Conservation (phyloP, 2,797 vertebrate species). For the Bryconaethiops microstoma region DNA sequence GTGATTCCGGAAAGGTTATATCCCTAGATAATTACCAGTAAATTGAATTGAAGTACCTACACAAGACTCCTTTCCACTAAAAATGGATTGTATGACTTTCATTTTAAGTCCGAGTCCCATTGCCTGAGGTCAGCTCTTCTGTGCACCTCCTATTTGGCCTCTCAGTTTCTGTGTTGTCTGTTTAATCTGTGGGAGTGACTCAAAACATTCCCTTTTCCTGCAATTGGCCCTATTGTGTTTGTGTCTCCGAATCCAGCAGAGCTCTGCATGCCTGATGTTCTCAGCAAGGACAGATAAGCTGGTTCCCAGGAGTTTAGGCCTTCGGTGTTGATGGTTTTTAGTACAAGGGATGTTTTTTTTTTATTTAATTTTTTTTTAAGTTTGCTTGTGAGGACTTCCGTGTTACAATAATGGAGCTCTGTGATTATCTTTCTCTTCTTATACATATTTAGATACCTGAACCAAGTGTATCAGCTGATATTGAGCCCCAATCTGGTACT, state of each 20-base stretch:
- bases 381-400: background rate
- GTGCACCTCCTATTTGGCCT: background rate
- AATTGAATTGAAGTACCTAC: background rate
- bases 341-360: slow-evolving; percentile 1
- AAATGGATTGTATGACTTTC: background rate
- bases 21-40: background rate
- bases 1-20: background rate
- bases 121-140: background rate
- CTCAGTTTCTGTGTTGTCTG: slow-evolving; percentile 48
- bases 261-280: slow-evolving; percentile 10
- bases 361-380: background rate
- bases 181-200: slow-evolving; percentile 59
- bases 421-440: background rate
- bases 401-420: background rate
- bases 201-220: slow-evolving; percentile 50
- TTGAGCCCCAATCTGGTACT: too few relatives aligned
- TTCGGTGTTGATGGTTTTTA: slow-evolving; percentile 7
- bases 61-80: background rate
- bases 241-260: slow-evolving; percentile 51
- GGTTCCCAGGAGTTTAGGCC: slow-evolving; percentile 45
- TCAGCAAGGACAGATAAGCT: slow-evolving; percentile 52
- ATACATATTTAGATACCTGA: too few relatives aligned
- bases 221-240: slow-evolving; percentile 59
- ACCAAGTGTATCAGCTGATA: too few relatives aligned
- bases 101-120: slow-evolving; percentile 34